Conservation (phyloP, 2,113 vertebrate species). For the Heterotis niloticus region DNA sequence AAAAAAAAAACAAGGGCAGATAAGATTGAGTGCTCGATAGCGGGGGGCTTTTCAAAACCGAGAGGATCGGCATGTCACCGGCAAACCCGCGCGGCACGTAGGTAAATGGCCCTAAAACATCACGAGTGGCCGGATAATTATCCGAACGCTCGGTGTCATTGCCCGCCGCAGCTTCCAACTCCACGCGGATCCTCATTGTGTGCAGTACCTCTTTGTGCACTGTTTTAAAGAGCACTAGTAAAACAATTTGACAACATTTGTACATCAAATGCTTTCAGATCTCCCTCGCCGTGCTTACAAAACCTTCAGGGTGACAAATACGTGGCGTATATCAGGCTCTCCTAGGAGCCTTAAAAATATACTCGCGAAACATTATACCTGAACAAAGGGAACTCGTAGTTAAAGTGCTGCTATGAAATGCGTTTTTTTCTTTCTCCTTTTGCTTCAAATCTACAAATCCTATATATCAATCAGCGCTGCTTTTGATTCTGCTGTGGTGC, state of each 20-base stretch:
- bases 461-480: conserved; percentile 18
- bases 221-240: conserved; percentile 15
- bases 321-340: background rate
- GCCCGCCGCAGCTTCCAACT: background rate
- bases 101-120: background rate
- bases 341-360: conserved; percentile 13
- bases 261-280: background rate
- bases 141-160: background rate
- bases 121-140: conserved; percentile 19
- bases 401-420: background rate
- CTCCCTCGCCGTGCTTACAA: background rate
- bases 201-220: background rate
- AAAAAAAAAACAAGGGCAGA: conserved; percentile 1
- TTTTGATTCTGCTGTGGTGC: conserved; percentile 6
- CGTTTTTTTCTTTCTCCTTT: background rate
- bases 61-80: background rate
- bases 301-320: conserved; percentile 5
- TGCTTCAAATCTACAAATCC: conserved; percentile 13
- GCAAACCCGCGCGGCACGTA: background rate
- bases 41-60: background rate
- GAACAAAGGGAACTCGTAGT: background rate
- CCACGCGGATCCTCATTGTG: background rate
- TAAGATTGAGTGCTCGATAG: background rate
- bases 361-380: background rate
- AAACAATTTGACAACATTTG: conserved; percentile 12